Percentiles rank a stretch among this genome's conserved stretches.
Conservation (phyloP, 2,113 vertebrate genomes). For the Greenwoodochromis staneri region DNA sequence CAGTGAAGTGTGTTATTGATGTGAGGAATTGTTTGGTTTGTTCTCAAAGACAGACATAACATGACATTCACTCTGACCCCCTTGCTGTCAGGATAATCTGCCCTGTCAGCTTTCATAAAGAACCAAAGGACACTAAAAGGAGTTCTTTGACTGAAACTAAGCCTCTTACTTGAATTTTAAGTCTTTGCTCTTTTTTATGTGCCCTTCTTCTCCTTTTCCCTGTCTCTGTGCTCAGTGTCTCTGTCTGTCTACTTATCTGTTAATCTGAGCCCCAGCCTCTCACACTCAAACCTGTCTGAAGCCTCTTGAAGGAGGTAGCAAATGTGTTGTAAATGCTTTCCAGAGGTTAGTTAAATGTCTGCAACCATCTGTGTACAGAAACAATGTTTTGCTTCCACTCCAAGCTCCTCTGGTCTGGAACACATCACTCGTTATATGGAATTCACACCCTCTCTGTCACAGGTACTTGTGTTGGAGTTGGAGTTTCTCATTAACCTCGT, state of each 20-base stretch:
- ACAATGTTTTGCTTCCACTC: conserved; percentile 2
- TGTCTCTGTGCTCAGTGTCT: not conserved
- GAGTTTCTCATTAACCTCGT: conserved; percentile 38
- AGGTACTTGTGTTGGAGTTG: not conserved
- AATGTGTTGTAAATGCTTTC: not conserved
- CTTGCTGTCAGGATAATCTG: conserved; percentile 54
- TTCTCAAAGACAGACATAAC: conserved; percentile 37
- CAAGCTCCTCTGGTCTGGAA: not conserved
- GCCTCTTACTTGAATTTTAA: conserved; percentile 58
- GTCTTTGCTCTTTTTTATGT: conserved; percentile 32
- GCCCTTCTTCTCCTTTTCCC: not conserved
- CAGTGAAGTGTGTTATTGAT: conserved; percentile 5
- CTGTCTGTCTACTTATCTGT: conserved; percentile 25
- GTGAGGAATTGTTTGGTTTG: conserved; percentile 32
- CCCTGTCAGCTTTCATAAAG: conserved; percentile 57
- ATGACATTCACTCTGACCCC: conserved; percentile 52
- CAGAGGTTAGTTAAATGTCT: not conserved
- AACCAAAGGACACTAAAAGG: conserved; percentile 39
- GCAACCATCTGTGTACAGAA: not conserved
- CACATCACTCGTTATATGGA: conserved; percentile 21
- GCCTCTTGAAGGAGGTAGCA: not conserved
- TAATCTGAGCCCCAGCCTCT: conserved; percentile 17
- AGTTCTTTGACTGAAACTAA: conserved; percentile 46
- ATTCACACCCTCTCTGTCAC: conserved; percentile 5
- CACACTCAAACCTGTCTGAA: not conserved